Percentiles rank a stretch among this genome's conserved stretches.
Evolutionary conservation across 2,888 invertebrate genomes (phyloP).

Genomic region (Megalurothrips usitatus): DNA sequence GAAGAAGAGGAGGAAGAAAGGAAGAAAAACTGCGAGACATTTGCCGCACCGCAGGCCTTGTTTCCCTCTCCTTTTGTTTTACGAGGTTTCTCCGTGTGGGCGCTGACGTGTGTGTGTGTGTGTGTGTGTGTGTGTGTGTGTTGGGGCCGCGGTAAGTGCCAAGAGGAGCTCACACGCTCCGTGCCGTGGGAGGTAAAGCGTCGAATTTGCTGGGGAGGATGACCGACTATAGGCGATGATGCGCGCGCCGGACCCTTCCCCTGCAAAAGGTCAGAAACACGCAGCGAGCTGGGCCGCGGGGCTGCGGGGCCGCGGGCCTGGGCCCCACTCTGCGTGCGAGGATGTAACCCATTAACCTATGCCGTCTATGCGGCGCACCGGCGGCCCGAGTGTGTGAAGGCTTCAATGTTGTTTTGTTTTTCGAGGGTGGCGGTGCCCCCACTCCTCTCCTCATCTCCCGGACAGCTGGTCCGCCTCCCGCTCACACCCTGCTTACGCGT

Average conservation of each 20-base stretch:
- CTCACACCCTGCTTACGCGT: too few relatives aligned
- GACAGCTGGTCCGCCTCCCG: too few relatives aligned
- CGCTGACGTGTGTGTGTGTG: neutral
- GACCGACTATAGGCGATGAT: neutral
- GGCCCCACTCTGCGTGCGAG: neutral
- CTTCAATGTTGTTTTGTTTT: too few relatives aligned
- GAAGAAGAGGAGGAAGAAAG: too few relatives aligned
- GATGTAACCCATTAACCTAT: constrained; percentile 21
- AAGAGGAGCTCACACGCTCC: neutral
- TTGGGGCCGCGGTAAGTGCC: neutral
- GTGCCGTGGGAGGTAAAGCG: too few relatives aligned
- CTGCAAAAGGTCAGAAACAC: neutral
- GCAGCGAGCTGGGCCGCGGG: too few relatives aligned
- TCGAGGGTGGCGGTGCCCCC: too few relatives aligned
- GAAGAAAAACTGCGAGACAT: too few relatives aligned
- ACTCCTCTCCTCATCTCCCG: too few relatives aligned
- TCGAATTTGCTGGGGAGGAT: too few relatives aligned
- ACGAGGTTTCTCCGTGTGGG: neutral
- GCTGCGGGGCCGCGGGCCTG: neutral
- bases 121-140: neutral
- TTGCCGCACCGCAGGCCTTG: too few relatives aligned
- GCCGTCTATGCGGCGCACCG: neutral
- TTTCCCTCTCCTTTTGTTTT: too few relatives aligned
- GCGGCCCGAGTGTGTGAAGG: neutral
- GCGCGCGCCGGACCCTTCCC: neutral